Evolutionary conservation across 2,888 invertebrate species (phyloP).

Genomic region (Enchytraeus crypticus): DNA sequence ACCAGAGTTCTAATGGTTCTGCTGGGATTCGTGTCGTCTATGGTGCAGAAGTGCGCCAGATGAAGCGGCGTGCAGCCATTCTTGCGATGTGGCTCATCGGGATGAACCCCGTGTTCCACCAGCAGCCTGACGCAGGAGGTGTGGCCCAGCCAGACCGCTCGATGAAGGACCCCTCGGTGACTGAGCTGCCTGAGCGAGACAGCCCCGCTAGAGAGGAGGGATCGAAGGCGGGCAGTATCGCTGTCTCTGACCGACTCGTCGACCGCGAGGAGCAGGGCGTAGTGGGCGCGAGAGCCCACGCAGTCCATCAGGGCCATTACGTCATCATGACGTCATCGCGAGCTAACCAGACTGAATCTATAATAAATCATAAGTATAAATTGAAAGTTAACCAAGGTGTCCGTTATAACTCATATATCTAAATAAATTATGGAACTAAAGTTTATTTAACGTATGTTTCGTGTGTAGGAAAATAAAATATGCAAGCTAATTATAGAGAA

Average conservation of each 20-base stretch:
- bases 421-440: too few relatives aligned
- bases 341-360: too few relatives aligned
- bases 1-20: slow-evolving; percentile 22
- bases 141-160: slow-evolving; percentile 27
- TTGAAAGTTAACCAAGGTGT: too few relatives aligned
- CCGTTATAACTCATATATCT: too few relatives aligned
- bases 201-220: slow-evolving; percentile 13
- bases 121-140: slow-evolving; percentile 23
- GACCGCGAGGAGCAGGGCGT: slow-evolving; percentile 21
- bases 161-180: slow-evolving; percentile 23
- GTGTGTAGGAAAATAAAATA: too few relatives aligned
- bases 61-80: slow-evolving; percentile 30
- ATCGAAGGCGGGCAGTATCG: slow-evolving; percentile 13
- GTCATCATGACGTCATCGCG: too few relatives aligned
- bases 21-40: slow-evolving; percentile 25
- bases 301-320: slow-evolving; percentile 23
- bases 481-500: too few relatives aligned
- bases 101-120: slow-evolving; percentile 22
- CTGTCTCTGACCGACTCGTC: slow-evolving; percentile 27
- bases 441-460: too few relatives aligned
- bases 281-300: slow-evolving; percentile 17
- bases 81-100: slow-evolving; percentile 23
- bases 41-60: slow-evolving; percentile 28
- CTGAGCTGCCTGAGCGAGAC: slow-evolving; percentile 15
- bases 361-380: too few relatives aligned